Evolutionary conservation across 2,113 vertebrate genomes (phyloP).

Genomic region (Arenaria interpres): DNA sequence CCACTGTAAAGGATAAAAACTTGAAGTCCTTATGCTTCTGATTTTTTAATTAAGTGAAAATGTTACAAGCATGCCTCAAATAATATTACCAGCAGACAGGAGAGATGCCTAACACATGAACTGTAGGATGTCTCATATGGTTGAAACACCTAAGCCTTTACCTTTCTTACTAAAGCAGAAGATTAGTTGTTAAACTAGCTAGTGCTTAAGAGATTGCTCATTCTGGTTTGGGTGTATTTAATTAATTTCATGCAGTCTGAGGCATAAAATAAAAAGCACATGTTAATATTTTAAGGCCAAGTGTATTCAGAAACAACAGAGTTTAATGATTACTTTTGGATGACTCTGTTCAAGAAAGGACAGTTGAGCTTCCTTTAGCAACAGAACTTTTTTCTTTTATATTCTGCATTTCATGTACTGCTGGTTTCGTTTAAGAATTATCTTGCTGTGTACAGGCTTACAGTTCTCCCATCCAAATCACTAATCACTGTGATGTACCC

Average conservation of each 20-base stretch:
- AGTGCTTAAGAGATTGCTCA: conserved; percentile 35
- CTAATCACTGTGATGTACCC: not conserved
- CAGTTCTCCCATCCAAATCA: not conserved
- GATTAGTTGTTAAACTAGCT: not conserved
- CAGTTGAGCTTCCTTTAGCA: not conserved
- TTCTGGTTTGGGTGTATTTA: conserved; percentile 31
- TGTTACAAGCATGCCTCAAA: not conserved
- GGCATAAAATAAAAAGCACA: conserved; percentile 40
- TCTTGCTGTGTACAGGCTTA: not conserved
- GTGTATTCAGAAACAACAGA: not conserved
- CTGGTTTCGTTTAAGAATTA: not conserved
- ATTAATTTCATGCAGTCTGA: conserved; percentile 27
- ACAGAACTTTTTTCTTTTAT: not conserved
- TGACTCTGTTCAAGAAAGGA: not conserved
- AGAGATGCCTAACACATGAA: not conserved
- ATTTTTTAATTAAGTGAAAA: conserved; percentile 8
- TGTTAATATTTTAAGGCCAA: conserved; percentile 45
- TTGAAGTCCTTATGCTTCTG: not conserved
- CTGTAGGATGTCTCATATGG: not conserved
- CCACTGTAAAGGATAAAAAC: not conserved
- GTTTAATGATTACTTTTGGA: conserved; percentile 14
- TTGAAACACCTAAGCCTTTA: not conserved
- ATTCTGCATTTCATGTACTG: not conserved
- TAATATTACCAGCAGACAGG: not conserved
- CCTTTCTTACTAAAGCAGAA: conserved; percentile 15